Evolutionary conservation across 2,888 invertebrate species (phyloP), one percentile per base, ranked within the genome.

Genomic region (Drosophila colorata): DNA sequence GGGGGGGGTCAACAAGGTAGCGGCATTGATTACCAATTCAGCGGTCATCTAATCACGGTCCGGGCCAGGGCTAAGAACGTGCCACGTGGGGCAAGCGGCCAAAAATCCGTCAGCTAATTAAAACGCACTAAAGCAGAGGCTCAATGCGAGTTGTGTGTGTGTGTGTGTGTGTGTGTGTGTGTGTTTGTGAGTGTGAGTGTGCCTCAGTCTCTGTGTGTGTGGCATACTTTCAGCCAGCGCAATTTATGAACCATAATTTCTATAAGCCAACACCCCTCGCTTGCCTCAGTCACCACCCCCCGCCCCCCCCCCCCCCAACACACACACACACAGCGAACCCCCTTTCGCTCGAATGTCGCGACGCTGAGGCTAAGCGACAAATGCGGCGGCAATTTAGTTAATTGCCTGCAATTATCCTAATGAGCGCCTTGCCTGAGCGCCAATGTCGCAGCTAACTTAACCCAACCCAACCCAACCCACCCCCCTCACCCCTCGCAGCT

Each of bases 1-100:
- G 52, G 5, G 28, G 13, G 40, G n/a, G 23, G 9, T 6, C 3
- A 31, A 18, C 6, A 78, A 86, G 77, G 77, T 80, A 83, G 89
- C 88, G 33, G 78, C 87, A 87, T 84, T 90, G 92, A 91, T 91
- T 91, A 91, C 91, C 90, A 91, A 91, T 91, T 92, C 90, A 84
- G 75, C 77, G 78, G 85, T 86, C 87, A 84, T 88, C 88, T 80
- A 78, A 86, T 75, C 84, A 90, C 78, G 68, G 55, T 57, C 55
- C 46, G 58, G 65, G 65, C 60, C 38, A 66, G 41, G 59, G 56
- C 65, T 28, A 14, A 53, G 63, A 57, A 83, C 88, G 83, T 83
- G 83, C 66, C 52, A 47, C 48, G 38, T 57, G 60, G 41, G 37
- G 60, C 28, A 44, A 37, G 33, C 28, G 37, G 31, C 25, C 35